Evolutionary conservation across 64 coral and sea anemone species (phyloP).

Genomic region (Dendronephthya gigantea): DNA sequence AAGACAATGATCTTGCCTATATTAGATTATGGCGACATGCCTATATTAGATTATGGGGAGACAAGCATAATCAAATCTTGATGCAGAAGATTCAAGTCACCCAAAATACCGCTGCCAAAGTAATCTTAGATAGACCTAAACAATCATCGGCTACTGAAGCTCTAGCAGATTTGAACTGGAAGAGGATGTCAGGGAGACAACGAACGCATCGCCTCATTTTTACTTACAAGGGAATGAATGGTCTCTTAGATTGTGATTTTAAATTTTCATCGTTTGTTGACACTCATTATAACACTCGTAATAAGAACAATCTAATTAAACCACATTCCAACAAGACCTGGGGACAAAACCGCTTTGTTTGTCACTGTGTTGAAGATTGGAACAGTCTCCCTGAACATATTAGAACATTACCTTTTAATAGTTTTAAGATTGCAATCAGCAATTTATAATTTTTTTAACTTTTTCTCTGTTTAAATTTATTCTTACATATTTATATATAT

Average conservation of each 20-base stretch:
- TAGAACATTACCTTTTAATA: slow-evolving; percentile 3
- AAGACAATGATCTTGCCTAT: slow-evolving; percentile 2
- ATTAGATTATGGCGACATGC: background rate
- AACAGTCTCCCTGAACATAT: slow-evolving; percentile 8
- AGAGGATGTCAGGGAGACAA: background rate
- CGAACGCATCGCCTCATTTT: background rate
- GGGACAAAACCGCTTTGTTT: background rate
- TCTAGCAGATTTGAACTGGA: background rate
- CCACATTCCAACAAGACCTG: slow-evolving; percentile 1
- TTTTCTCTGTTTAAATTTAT: background rate
- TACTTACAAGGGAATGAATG: background rate
- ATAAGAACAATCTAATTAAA: slow-evolving; percentile 5
- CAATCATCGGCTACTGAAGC: slow-evolving; percentile 11
- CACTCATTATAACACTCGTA: background rate
- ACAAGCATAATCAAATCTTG: background rate
- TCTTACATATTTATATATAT: background rate
- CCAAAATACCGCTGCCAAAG: slow-evolving; percentile 1
- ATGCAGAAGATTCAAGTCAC: background rate
- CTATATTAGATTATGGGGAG: background rate
- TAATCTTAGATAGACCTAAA: slow-evolving; percentile 9
- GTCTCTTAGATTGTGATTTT: background rate
- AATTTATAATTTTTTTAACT: background rate
- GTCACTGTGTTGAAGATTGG: slow-evolving; percentile 5
- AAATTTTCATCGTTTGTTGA: slow-evolving; percentile 2
- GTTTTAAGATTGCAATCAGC: slow-evolving; percentile 8